Percentiles rank a stretch among this genome's conserved stretches.
phyloP scores from a whole-genome alignment of 2,797 vertebrate species.

The Sparidentex hasta region DNA sequence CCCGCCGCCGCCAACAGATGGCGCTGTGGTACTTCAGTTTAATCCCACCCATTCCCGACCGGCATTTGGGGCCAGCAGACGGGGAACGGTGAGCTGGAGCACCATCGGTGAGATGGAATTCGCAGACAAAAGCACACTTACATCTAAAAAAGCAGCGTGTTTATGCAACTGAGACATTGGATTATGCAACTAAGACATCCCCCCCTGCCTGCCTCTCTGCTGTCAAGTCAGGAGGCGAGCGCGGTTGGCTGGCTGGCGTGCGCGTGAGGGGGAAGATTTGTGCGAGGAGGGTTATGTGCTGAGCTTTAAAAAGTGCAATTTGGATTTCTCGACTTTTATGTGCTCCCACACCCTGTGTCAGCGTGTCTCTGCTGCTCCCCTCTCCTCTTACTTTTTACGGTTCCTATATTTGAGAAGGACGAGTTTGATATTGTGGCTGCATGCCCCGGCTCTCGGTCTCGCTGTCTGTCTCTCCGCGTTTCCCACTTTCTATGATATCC shows the following conservation, averaged over 20 bases:
- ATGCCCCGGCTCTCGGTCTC: not conserved
- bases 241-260: not conserved
- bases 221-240: slow-evolving; percentile 42
- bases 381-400: slow-evolving; percentile 18
- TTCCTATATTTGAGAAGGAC: slow-evolving; percentile 21
- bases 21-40: slow-evolving; percentile 75
- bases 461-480: slow-evolving; percentile 7
- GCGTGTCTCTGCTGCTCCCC: not conserved
- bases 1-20: slow-evolving; percentile 67
- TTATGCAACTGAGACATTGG: slow-evolving; percentile 49
- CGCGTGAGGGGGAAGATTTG: not conserved
- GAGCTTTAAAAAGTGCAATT: slow-evolving; percentile 24
- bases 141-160: slow-evolving; percentile 44
- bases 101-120: slow-evolving; percentile 62
- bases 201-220: slow-evolving; percentile 19
- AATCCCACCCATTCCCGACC: rapidly evolving
- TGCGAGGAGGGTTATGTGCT: not conserved
- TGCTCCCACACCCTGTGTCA: slow-evolving; percentile 9
- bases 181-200: slow-evolving; percentile 62
- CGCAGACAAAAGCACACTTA: slow-evolving; percentile 61
- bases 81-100: slow-evolving; percentile 35
- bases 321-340: slow-evolving; percentile 18
- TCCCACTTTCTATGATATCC: slow-evolving; percentile 19
- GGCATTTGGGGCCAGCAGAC: slow-evolving; percentile 15
- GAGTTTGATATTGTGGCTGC: slow-evolving; percentile 36